Base-by-base conservation (phyloP, 2,888 invertebrate species). In the Pseudococcus jackbeardsleyi region DNA sequence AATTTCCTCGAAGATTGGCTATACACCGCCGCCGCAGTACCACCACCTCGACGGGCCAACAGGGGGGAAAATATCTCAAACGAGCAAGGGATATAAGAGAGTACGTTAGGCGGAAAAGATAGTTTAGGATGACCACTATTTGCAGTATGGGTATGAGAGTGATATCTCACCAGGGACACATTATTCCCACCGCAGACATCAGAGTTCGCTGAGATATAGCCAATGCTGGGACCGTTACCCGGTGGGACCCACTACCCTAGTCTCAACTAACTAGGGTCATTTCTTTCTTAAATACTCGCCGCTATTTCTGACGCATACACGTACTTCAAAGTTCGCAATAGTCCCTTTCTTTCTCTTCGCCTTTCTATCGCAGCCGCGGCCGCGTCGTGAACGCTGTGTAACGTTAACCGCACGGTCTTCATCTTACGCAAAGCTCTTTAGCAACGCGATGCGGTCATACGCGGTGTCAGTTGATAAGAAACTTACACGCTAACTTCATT, bases 151-250 rank as follows among this genome's bases (percentile, higher is more conserved):
- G 79, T 79, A 54, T 77, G 87, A 87, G 87, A 87, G 79, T 87
- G 87, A 87, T 87, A 87, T 87, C 87, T 87, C 87, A 79, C 87
- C 48, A 79, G 87, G 87, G 87, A 87, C 87, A 79, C 87, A 87
- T 87, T 87, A 87, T 79, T 87, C 87, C 87, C 79, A 79, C 87
- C 87, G 79, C 87, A 87, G 87, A 87, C 87, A 87, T 87, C 87
- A 87, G 77, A 87, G 77, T 68, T 72, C 79, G 87, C 79, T 79
- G 87, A 87, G 87, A 87, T 87, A 87, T 87, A 87, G 87, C 79
- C 72, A 77, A 79, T 77, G 77, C 77, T 87, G 77, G 48, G 86
- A 86, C 86, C 64, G 85, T 64, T 86, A 86, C 87, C 87, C 87
- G 87, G 26, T 87, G 87, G 87, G 87, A 87, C 87, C 87, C 82